Evolutionary conservation across 2,888 invertebrate species (phyloP).

Genomic region (Pristionchus maxplancki): DNA sequence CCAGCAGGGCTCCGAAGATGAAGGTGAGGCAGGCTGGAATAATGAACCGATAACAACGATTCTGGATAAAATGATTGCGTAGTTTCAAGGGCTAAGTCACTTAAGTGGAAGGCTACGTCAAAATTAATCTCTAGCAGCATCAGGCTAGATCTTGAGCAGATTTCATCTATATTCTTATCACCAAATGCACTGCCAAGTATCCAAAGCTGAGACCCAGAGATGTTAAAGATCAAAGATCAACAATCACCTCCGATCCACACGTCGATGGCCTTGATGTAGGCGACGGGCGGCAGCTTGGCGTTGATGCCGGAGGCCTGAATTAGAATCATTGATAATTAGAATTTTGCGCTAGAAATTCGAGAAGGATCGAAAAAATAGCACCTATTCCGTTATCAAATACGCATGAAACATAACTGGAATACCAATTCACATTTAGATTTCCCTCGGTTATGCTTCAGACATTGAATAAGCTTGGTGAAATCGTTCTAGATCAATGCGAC

Average conservation of each 20-base stretch:
- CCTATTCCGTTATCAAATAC: neutral
- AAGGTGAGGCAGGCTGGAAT: constrained; percentile 88
- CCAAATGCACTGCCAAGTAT: neutral
- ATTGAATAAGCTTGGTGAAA: neutral
- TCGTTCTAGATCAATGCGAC: too few species aligned
- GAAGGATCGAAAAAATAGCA: too few species aligned
- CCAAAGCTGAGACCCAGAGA: neutral
- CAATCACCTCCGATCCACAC: constrained; percentile 74
- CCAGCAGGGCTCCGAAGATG: constrained; percentile 93
- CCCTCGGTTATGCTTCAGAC: too few species aligned
- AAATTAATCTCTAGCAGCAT: too few species aligned
- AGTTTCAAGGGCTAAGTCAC: too few species aligned
- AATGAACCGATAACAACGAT: neutral
- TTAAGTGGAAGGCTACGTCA: too few species aligned
- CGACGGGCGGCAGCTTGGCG: constrained; percentile 81
- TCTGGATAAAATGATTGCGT: too few species aligned
- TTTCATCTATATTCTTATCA: too few species aligned
- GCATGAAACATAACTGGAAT: neutral
- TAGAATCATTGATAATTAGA: neutral
- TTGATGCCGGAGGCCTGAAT: constrained; percentile 71
- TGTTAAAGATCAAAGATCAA: neutral
- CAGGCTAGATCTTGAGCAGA: too few species aligned
- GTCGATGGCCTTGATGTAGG: constrained; percentile 87
- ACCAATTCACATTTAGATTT: too few species aligned
- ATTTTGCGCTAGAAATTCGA: neutral